Percentiles rank a stretch among this genome's conserved stretches.
These are phyloP conservation scores for Bursaphelenchus okinawaensis DNA, from an alignment of 2,888 invertebrate genomes.

Conservation along the genomic window DNA sequence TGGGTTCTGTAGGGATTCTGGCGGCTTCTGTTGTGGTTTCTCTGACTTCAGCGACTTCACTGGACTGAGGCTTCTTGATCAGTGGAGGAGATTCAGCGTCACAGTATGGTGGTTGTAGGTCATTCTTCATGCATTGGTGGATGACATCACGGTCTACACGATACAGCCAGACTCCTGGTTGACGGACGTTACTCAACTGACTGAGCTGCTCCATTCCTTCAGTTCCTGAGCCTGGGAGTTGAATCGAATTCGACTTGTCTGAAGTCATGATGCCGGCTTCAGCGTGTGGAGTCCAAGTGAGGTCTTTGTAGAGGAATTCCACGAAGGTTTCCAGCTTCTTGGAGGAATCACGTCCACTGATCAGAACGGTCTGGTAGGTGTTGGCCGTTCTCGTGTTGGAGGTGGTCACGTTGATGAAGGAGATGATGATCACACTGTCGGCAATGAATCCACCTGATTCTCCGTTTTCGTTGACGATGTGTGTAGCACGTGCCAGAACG, in stretches of 20 bases:
- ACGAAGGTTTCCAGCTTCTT: slow-evolving; percentile 44
- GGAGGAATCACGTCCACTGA: slow-evolving; percentile 39
- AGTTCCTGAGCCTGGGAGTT: slow-evolving; percentile 54
- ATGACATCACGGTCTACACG: slow-evolving; percentile 43
- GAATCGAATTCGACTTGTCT: slow-evolving; percentile 41
- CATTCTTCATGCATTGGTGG: slow-evolving; percentile 40
- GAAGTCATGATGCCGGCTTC: slow-evolving; percentile 53
- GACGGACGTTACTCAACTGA: slow-evolving; percentile 48
- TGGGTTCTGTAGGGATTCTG: neutral
- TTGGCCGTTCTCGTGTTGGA: slow-evolving; percentile 36
- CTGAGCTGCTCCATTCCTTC: slow-evolving; percentile 49
- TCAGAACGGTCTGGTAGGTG: slow-evolving; percentile 51
- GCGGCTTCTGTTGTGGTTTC: neutral
- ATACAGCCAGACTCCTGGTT: slow-evolving; percentile 53
- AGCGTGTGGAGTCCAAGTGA: slow-evolving; percentile 51
- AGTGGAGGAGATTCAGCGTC: slow-evolving; percentile 39
- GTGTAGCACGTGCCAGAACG: slow-evolving; percentile 33
- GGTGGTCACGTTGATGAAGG: slow-evolving; percentile 28
- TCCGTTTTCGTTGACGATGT: slow-evolving; percentile 36
- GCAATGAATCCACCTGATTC: slow-evolving; percentile 40
- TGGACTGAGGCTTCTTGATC: slow-evolving; percentile 15
- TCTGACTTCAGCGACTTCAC: neutral
- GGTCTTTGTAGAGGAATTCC: slow-evolving; percentile 47
- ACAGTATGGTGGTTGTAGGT: slow-evolving; percentile 54
- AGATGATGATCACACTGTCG: slow-evolving; percentile 43